These are phyloP conservation scores for Paramuricea clavata DNA, from an alignment of 92 coral and sea anemone species.

Conservation along the genomic window DNA sequence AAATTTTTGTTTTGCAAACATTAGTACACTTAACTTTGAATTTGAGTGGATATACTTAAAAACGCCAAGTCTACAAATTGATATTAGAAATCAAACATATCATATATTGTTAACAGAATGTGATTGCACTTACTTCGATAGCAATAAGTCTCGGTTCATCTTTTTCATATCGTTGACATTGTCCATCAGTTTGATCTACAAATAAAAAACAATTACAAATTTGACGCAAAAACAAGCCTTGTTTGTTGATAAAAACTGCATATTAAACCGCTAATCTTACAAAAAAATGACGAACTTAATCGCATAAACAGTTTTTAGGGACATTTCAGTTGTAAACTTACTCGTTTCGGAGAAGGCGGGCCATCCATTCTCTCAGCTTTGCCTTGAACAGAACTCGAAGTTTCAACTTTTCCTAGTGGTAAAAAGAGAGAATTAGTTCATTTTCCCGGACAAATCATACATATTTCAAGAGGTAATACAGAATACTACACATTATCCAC, in stretches of 20 bases:
- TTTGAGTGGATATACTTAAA: background rate
- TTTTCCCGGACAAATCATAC: background rate
- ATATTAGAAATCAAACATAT: background rate
- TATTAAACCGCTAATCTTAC: background rate
- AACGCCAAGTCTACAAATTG: background rate
- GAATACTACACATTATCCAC: background rate
- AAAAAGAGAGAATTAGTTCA: background rate
- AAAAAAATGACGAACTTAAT: background rate
- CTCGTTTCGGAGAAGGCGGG: constrained; percentile 39
- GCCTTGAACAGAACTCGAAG: background rate
- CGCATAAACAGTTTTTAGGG: background rate
- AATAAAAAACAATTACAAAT: background rate
- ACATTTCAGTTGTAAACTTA: background rate
- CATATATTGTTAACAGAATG: background rate
- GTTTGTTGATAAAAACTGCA: background rate
- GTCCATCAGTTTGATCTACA: constrained; percentile 34
- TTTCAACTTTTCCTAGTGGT: constrained; percentile 21
- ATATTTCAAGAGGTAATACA: background rate
- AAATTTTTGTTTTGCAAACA: background rate
- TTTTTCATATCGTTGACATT: constrained; percentile 35
- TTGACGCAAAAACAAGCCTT: background rate
- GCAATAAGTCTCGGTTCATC: constrained; percentile 7
- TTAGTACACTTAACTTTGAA: background rate
- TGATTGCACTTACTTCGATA: constrained; percentile 13
- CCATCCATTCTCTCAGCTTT: constrained; percentile 28